These are phyloP conservation scores for Oscheius sp. DNA, from an alignment of 2,888 invertebrate species.

Conservation along the genomic window DNA sequence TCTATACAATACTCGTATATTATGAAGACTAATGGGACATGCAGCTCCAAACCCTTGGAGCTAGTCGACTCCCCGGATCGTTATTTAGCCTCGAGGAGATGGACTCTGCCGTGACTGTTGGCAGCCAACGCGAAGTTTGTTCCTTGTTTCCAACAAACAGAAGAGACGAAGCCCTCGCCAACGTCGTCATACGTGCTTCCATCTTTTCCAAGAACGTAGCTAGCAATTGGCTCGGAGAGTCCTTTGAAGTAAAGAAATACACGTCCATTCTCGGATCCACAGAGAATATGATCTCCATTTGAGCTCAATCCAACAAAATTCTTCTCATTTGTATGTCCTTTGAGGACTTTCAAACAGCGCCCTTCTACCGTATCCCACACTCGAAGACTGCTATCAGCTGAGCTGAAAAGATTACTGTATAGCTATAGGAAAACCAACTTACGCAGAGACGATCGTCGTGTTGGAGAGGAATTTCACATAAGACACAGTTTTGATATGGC, in stretches of 20 bases:
- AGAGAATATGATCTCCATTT: conserved; percentile 89
- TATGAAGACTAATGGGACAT: too few relatives aligned
- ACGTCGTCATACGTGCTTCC: neutral
- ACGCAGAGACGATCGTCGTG: conserved; percentile 85
- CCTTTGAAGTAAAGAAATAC: conserved; percentile 90
- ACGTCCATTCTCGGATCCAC: conserved; percentile 93
- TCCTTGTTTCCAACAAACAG: conserved; percentile 31
- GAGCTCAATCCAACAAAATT: conserved; percentile 93
- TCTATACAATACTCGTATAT: too few relatives aligned
- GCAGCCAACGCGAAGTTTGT: conserved; percentile 23
- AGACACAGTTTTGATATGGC: conserved; percentile 91
- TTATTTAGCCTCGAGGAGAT: conserved; percentile 17
- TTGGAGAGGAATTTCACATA: conserved; percentile 89
- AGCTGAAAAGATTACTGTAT: conserved; percentile 72
- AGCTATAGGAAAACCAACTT: conserved; percentile 39
- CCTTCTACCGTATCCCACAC: conserved; percentile 83
- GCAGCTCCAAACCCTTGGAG: too few relatives aligned
- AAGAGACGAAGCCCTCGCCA: conserved; percentile 29
- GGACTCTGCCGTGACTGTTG: conserved; percentile 28
- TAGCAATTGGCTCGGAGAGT: conserved; percentile 83
- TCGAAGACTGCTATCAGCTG: conserved; percentile 88
- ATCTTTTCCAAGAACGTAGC: conserved; percentile 2
- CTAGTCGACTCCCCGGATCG: too few relatives aligned
- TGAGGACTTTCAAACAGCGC: conserved; percentile 81
- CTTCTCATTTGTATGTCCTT: conserved; percentile 91